Conservation (phyloP, 2,888 invertebrate species). For the Pollenia labialis region DNA sequence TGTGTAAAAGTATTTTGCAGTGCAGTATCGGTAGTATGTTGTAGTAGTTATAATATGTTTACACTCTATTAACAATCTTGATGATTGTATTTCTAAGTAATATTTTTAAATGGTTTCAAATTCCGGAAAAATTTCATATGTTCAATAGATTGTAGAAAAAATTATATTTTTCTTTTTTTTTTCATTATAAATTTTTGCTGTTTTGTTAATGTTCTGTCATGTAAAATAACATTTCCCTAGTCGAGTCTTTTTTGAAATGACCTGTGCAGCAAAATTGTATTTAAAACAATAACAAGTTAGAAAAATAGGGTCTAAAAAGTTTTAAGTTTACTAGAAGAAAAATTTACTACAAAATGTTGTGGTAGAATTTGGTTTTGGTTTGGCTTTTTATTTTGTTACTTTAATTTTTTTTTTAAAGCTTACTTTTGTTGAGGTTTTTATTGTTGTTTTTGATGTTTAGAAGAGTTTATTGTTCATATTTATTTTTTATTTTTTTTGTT, state of each 20-base stretch:
- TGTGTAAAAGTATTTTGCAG: conserved; percentile 8
- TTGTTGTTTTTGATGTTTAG: conserved; percentile 8
- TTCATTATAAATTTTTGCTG: not conserved
- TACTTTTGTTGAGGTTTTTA: conserved; percentile 12
- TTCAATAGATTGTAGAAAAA: conserved; percentile 65
- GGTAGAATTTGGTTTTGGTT: conserved; percentile 28
- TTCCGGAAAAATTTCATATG: conserved; percentile 70
- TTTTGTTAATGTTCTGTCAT: conserved; percentile 33
- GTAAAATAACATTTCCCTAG: conserved; percentile 55
- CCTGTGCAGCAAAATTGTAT: conserved; percentile 50
- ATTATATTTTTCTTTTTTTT: not conserved
- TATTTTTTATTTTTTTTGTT: not conserved
- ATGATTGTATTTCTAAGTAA: conserved; percentile 59
- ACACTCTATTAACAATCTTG: conserved; percentile 69
- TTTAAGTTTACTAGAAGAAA: conserved; percentile 7
- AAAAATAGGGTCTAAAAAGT: conserved; percentile 47
- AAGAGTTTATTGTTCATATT: conserved; percentile 52
- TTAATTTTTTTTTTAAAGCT: conserved; percentile 20
- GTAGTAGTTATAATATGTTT: conserved; percentile 53
- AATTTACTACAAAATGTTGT: conserved; percentile 15
- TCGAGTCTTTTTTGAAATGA: conserved; percentile 36
- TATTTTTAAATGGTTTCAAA: conserved; percentile 68
- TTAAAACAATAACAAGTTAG: conserved; percentile 25
- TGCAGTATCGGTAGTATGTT: not conserved
- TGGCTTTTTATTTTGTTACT: conserved; percentile 22